Conservation (phyloP, 2,888 invertebrate species). For the Geophilus truncorum region DNA sequence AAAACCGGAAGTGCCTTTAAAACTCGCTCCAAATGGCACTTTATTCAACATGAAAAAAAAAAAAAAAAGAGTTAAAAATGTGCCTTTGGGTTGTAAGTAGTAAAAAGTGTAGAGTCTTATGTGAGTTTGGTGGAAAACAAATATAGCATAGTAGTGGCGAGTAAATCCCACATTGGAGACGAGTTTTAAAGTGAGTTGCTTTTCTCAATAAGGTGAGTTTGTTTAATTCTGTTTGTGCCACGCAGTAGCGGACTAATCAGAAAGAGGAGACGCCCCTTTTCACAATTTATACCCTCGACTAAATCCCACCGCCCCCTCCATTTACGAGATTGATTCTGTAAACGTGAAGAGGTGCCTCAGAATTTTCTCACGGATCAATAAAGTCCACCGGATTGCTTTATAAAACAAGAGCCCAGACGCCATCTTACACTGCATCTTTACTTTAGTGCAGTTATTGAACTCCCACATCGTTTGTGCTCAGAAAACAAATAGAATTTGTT, state of each 20-base stretch:
- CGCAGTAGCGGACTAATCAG: background rate
- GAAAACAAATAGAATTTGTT: too few species aligned
- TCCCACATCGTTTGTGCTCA: too few species aligned
- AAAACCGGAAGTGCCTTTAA: too few species aligned
- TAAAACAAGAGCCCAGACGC: background rate
- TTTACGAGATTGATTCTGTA: slow-evolving; percentile 28
- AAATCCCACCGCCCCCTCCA: slow-evolving; percentile 25
- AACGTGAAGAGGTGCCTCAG: slow-evolving; percentile 10
- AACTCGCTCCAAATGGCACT: too few species aligned
- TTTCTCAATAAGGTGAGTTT: background rate
- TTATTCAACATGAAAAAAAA: too few species aligned
- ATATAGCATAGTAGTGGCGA: background rate
- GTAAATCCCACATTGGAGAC: background rate
- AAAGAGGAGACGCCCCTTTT: background rate
- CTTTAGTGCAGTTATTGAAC: background rate
- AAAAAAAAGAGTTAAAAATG: too few species aligned
- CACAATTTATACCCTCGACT: slow-evolving; percentile 18
- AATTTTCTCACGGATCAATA: slow-evolving; percentile 10
- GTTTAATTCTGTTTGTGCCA: background rate
- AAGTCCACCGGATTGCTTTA: slow-evolving; percentile 5
- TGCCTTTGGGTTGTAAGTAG: too few species aligned
- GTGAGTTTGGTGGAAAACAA: background rate
- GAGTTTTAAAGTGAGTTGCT: background rate
- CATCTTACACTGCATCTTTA: background rate
- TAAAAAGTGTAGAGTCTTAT: background rate